Base-by-base conservation (phyloP, 1,140 invertebrate genomes). In the Drosophila parvula region DNA sequence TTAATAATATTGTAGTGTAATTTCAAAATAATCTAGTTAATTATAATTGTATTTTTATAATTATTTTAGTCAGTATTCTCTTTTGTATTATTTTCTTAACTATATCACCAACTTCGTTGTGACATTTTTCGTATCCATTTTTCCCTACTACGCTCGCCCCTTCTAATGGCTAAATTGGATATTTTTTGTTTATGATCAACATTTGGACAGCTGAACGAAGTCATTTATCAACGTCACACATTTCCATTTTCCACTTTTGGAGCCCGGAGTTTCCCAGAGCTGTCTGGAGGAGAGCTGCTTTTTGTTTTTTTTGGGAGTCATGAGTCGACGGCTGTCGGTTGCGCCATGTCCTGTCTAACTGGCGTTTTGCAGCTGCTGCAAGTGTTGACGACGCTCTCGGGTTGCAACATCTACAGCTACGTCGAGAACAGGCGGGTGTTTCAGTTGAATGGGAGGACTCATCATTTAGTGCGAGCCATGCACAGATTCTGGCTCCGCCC, bases 321-420 rank as follows among this genome's bases (percentile, higher is more conserved):
- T 32, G 48, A 51, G 48, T 18, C 14, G 47, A 28, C 36, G 38
- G 12, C 38, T 7, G 38, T 40, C 38, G 38, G 80, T 83, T 59
- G 53, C 57, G 45, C 45, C 47, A 84, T 85, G 81, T 81, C 78
- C 57, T 61, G 43, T 58, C 57, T 85, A 69, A 74, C 74, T 65
- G 58, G 43, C 48, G 14, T 74, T 43, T 16, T 85, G 41, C 67
- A 71, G 38, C 43, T 78, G 22, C 50, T 85, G 60, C 74, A 48
- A 28, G 7, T 67, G 38, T n/a, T 85, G 53, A 40, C 68, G 58
- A 63, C 64, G 36, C 36, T 81, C 11, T 48, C 60, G 16, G 81
- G 81, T 34, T 85, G 81, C 50, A 85, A 85, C 43, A 63, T 85
- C n/a, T 85, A 74, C 53, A 48, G 16, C 9, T 74, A 59, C 34